Evolutionary conservation across 2,797 vertebrate genomes (phyloP), one percentile per base, ranked within the genome.

Genomic region (Spinus olivaceus): DNA sequence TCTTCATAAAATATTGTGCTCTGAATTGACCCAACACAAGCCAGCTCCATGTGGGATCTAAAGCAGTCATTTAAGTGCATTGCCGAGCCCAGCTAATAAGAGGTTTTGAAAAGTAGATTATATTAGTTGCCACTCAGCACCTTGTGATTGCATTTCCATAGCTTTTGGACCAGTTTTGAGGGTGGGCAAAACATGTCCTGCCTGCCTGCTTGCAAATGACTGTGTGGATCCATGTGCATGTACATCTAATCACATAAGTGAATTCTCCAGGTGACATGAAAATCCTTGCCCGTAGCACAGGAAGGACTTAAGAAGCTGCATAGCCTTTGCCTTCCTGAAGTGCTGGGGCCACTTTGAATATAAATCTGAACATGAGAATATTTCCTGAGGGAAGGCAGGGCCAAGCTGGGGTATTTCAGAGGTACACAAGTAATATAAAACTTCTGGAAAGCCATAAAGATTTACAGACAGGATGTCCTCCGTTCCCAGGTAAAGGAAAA

Each of bases 81-180:
- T 91, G 76, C 76, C 37, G 61, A 96, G 69, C 53, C 82, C 73
- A 94, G 66, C 44, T 94, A 84, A 59, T 51, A 90, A 51, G 82
- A 1, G 1, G 23, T 95, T 92, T 94, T 90, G 66, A 90, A 80
- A 83, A 90, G 82, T 3, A 86, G 63, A 72, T 88, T 92, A 76
- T 94, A 90, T 95, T 86, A 69, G 77, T 76, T 94, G 70, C 79
- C 88, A 95, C 90, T 95, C 91, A 94, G 59, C 91, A 94, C 85
- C 80, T 92, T 88, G 42, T 90, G 77, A 95, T 95, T 92, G 50
- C 32, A 84, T 96, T 96, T 92, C 94, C 88, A 84, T 88, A 81
- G 73, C 47, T 76, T 41, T 46, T 91, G 51, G 54, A 90, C 54
- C 49, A 56, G 33, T 72, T 41, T 88, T 37, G 47, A 90, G 23